Evolutionary conservation across 2,888 invertebrate species (phyloP), one percentile per base, ranked within the genome.

Genomic region (Cabera pusaria): DNA sequence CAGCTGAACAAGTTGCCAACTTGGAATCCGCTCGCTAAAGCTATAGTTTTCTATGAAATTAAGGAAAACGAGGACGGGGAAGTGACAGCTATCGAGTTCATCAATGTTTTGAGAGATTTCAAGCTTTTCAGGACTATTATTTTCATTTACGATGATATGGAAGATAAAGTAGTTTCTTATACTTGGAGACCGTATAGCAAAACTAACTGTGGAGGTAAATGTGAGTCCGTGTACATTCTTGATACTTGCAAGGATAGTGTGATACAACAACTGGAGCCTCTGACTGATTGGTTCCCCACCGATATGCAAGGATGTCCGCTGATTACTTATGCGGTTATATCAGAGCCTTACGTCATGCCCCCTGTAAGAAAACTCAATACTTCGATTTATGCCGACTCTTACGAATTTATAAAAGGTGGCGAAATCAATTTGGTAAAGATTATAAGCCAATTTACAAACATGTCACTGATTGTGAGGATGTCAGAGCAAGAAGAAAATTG

Each of bases 1-100:
- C 85, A 87, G 59, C 63, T 90, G 49, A 82, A 81, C 48, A 83
- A 78, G 59, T 68, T 90, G 36, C 90, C 90, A 5, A 82, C 87
- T 47, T 90, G 90, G 89, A 90, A 90, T 65, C 90, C 90, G 43
- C 71, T 86, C 42, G 88, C 90, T 6, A 90, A 89, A 56, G 84
- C 83, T 3, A 71, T 88, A 42, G 75, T 87, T 39, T 86, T 75
- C 49, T 90, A 90, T 48, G 66, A 80, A 56, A 46, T 82, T 28
- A 72, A 64, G 49, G 49, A 50, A 26, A 64, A 69, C 21, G 81
- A 85, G 39, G 59, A 65, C 9, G 69, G 60, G 1, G 65, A 71
- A 55, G 56, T 62, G 17, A 65, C 68, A 3, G 73, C 87, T 7
- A 75, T 77, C 32, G 59, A 69, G 32, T 75, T 90, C 27, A 86